Percentiles rank a stretch among this genome's conserved stretches.
These are phyloP conservation scores for Pipistrellus kuhlii DNA, from an alignment of 2,797 vertebrate species.

Conservation along the genomic window DNA sequence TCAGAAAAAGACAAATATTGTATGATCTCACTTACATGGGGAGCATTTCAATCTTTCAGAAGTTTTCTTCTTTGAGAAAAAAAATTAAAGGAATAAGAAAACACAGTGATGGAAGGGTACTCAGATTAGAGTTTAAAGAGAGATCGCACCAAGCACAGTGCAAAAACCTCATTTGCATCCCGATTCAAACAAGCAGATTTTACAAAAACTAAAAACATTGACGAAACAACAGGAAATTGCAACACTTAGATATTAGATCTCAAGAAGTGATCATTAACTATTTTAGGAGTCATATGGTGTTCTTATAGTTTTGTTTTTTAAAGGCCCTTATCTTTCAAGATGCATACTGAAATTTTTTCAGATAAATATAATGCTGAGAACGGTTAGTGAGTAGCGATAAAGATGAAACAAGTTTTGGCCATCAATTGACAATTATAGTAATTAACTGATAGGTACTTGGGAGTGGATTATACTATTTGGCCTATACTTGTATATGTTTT, in stretches of 20 bases:
- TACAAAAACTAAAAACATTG: not conserved
- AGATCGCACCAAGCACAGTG: not conserved
- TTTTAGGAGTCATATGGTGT: not conserved
- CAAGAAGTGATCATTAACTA: not conserved
- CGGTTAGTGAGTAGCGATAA: not conserved
- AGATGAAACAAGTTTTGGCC: not conserved
- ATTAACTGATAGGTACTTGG: not conserved
- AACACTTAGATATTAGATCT: not conserved
- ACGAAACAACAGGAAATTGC: not conserved
- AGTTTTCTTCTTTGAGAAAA: not conserved
- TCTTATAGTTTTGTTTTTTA: not conserved
- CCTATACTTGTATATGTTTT: not conserved
- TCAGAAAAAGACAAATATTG: not conserved
- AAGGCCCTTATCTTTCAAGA: not conserved
- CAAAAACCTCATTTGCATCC: not conserved
- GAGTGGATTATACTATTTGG: not conserved
- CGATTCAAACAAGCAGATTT: not conserved
- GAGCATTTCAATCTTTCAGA: constrained; percentile 8
- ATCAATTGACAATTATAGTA: not conserved
- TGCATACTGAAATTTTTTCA: not conserved
- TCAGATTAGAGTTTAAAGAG: not conserved
- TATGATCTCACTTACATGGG: not conserved
- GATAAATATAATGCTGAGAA: not conserved
- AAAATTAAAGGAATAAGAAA: not conserved
- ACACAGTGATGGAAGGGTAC: not conserved